These are phyloP conservation scores for Chaunax sp. DNA, from an alignment of 2,797 vertebrate species.

Conservation along the genomic window DNA sequence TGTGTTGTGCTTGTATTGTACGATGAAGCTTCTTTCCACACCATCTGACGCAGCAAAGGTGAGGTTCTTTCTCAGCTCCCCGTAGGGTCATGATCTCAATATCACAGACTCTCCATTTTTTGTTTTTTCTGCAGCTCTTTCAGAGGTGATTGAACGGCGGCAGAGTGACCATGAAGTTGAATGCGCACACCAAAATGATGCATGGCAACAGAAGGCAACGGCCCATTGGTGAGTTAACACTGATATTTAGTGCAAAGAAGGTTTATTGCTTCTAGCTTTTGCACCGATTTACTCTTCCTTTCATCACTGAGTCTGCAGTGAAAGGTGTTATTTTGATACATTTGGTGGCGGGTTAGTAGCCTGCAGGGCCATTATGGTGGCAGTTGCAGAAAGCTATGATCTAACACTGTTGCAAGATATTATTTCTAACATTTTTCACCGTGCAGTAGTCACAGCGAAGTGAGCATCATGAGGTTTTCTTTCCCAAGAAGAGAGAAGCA, in stretches of 20 bases:
- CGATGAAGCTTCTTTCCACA: conserved; percentile 50
- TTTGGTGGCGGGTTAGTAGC: conserved; percentile 47
- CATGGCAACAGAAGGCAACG: conserved; percentile 20
- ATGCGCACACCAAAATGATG: conserved; percentile 20
- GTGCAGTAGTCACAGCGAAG: conserved; percentile 17
- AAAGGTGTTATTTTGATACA: conserved; percentile 59
- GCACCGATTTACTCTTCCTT: conserved; percentile 48
- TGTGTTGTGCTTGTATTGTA: conserved; percentile 21
- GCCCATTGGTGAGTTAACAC: conserved; percentile 14
- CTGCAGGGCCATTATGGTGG: conserved; percentile 41
- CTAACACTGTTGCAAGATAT: conserved; percentile 43
- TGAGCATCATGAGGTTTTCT: conserved; percentile 16
- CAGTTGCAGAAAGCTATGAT: conserved; percentile 37
- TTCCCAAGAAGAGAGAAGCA: conserved; percentile 26
- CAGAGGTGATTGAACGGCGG: conserved; percentile 23
- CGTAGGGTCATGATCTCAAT: conserved; percentile 60
- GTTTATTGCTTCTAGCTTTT: conserved; percentile 49
- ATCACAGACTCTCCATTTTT: conserved; percentile 51
- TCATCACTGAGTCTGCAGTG: conserved; percentile 51
- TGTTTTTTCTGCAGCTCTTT: conserved; percentile 37
- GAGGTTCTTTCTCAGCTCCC: conserved; percentile 36
- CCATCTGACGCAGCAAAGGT: conserved; percentile 39
- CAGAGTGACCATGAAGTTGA: conserved; percentile 37
- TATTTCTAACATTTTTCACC: conserved; percentile 61
- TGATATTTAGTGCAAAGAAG: conserved; percentile 25